These are phyloP conservation scores for Cantharis rustica DNA, from an alignment of 2,888 invertebrate genomes.

Conservation along the genomic window DNA sequence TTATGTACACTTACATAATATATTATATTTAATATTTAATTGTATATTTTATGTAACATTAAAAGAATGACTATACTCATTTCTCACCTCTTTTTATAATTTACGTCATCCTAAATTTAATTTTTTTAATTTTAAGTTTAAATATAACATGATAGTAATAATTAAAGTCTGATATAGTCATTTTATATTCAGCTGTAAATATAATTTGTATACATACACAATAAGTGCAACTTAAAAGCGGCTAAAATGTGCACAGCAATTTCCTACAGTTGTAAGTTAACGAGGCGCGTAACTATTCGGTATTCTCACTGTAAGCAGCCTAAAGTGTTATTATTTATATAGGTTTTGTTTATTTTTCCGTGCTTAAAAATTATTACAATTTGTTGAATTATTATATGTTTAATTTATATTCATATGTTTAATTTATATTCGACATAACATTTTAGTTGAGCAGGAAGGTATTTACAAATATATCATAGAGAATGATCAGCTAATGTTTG, in stretches of 20 bases:
- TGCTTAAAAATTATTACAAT: not conserved
- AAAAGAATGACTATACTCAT: no score
- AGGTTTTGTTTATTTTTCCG: not conserved
- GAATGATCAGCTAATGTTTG: not conserved
- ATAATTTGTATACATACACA: not conserved
- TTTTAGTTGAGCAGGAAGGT: not conserved
- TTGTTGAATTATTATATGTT: not conserved
- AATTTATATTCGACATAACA: not conserved
- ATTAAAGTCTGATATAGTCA: no score
- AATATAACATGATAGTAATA: no score
- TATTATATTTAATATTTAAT: no score
- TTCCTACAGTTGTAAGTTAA: constrained; percentile 11
- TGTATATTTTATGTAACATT: no score
- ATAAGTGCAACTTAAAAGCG: not conserved
- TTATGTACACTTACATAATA: no score
- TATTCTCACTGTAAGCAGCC: not conserved
- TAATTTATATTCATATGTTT: not conserved
- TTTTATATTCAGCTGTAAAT: not conserved
- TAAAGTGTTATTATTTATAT: not conserved
- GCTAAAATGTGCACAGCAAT: not conserved
- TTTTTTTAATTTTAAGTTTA: no score
- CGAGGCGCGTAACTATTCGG: constrained; percentile 22
- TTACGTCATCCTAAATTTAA: no score
- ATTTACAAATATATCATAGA: not conserved
- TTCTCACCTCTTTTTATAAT: no score